These are phyloP conservation scores for Heliconius ethilla DNA, from an alignment of 2,888 invertebrate species.

Conservation along the genomic window DNA sequence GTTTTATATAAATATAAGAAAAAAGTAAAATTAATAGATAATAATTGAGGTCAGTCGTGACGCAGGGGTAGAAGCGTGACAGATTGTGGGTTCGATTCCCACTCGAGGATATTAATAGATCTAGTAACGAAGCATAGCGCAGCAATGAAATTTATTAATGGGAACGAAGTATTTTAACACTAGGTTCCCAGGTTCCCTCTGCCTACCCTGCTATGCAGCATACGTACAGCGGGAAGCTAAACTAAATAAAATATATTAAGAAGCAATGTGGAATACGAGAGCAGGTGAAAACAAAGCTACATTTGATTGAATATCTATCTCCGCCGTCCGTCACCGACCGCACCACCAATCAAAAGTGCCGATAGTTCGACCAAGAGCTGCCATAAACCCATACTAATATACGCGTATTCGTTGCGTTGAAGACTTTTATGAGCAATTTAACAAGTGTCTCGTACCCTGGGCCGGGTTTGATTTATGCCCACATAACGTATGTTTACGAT, in stretches of 20 bases:
- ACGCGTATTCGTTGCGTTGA: constrained; percentile 67
- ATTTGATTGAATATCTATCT: constrained; percentile 28
- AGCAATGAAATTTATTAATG: too few species aligned
- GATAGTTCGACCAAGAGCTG: constrained; percentile 52
- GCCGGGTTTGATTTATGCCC: constrained; percentile 71
- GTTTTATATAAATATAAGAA: too few species aligned
- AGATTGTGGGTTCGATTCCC: too few species aligned
- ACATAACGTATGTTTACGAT: constrained; percentile 72
- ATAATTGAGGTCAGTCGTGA: background rate
- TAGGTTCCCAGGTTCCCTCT: too few species aligned
- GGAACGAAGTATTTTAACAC: too few species aligned
- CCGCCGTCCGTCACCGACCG: constrained; percentile 31
- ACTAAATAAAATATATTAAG: background rate
- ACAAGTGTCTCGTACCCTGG: constrained; percentile 72
- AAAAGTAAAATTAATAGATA: background rate
- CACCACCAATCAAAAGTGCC: constrained; percentile 59
- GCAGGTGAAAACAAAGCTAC: constrained; percentile 18
- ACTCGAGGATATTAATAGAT: too few species aligned
- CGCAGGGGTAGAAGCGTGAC: too few species aligned
- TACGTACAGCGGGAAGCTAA: too few species aligned
- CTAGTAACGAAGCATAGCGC: too few species aligned
- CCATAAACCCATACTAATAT: constrained; percentile 71
- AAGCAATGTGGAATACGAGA: background rate
- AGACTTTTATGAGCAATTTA: constrained; percentile 78
- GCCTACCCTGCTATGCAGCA: too few species aligned